Evolutionary conservation across 2,888 invertebrate species (phyloP), one percentile per base, ranked within the genome.

Genomic region (Conomelus anceps): DNA sequence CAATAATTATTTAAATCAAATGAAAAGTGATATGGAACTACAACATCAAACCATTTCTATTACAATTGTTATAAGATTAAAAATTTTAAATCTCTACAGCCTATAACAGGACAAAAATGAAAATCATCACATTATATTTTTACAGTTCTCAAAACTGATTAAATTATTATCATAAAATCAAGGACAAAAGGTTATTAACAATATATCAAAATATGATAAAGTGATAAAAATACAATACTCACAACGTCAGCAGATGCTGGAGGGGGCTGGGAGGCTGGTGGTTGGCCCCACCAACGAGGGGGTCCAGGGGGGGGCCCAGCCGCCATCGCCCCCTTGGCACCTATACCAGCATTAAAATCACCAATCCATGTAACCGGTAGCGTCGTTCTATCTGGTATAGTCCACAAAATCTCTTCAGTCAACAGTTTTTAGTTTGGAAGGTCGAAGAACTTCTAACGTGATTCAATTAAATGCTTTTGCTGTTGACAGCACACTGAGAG

Each of bases 221-320:
- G n/a, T 34, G 17, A 34, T 34, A 34, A 34, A 23, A 86, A 23
- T 26, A 26, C 22, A 22, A 17, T 86, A 86, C 86, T 86, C 20
- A 86, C 86, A 23, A 86, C 86, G 86, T 86, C 86, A 24, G 86
- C 86, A 26, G 86, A 86, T 24, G 86, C 86, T n/a, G 86, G 86
- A 23, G 86, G 86, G 86, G 86, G 86, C 26, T 86, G 86, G 24
- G 86, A 29, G 86, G 86, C 86, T 24, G 86, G 86, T 24, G 86
- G 86, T 29, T 24, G 86, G 86, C 86, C 86, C 86, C 86, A 86
- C 86, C 86, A 86, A 22, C 86, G 86, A 29, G 86, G 86, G 24
- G 86, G 23, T 86, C 86, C 86, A 86, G 86, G 86, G 86, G 86
- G 86, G 86, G 86, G 86, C 86, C 86, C 86, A 26, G 86, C 86